These are phyloP conservation scores for Hydropsyche betteni DNA, from an alignment of 2,888 invertebrate species.

Conservation along the genomic window DNA sequence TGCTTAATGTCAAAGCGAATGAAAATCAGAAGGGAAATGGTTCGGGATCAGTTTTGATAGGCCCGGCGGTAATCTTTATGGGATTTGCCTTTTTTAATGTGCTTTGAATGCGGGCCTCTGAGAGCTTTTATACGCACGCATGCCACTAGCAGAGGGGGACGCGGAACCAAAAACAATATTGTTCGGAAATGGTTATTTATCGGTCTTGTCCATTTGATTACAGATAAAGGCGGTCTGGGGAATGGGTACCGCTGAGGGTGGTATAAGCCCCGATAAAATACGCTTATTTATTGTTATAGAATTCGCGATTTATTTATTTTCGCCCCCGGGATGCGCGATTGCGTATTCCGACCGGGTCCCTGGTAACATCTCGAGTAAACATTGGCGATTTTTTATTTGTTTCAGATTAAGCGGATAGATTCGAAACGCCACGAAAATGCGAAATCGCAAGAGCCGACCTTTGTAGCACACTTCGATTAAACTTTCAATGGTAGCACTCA, in stretches of 20 bases:
- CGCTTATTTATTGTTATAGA: constrained; percentile 16
- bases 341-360: too few species aligned
- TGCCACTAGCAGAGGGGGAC: background rate
- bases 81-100: constrained; percentile 32
- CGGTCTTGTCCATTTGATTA: constrained; percentile 25
- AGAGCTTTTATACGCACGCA: constrained; percentile 18
- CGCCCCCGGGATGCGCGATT: too few species aligned
- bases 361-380: too few species aligned
- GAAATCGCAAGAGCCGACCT: background rate
- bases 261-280: background rate
- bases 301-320: background rate
- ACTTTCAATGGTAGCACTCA: background rate
- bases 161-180: constrained; percentile 15
- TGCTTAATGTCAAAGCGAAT: constrained; percentile 30
- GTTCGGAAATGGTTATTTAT: constrained; percentile 22
- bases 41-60: constrained; percentile 25
- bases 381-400: constrained; percentile 11
- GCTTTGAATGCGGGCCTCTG: constrained; percentile 22
- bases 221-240: background rate
- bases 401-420: constrained; percentile 5
- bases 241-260: background rate
- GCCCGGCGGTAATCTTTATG: constrained; percentile 24
- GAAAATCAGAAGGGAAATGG: constrained; percentile 29
- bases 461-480: background rate
- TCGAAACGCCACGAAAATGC: background rate